Evolutionary conservation across 2,113 vertebrate species (phyloP).

Genomic region (Chlamydotis undulata): DNA sequence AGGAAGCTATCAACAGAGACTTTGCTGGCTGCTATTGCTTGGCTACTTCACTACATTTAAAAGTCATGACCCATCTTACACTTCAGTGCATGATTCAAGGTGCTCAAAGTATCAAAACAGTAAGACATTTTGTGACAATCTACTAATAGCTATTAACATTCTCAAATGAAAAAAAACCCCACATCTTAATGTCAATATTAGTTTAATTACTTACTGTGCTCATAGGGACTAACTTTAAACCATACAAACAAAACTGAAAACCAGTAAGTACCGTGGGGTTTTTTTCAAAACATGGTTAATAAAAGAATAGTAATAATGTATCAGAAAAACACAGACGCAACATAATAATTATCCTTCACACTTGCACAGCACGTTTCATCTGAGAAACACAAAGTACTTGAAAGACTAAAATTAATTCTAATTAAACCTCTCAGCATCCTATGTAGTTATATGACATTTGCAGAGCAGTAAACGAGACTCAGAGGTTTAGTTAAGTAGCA

Average conservation of each 20-base stretch:
- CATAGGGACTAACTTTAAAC: conserved; percentile 17
- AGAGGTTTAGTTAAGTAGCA: neutral
- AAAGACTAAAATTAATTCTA: conserved; percentile 66
- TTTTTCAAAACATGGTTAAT: conserved; percentile 24
- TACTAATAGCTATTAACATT: neutral
- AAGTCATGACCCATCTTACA: neutral
- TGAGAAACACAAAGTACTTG: conserved; percentile 39
- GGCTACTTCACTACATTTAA: neutral
- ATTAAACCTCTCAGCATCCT: conserved; percentile 52
- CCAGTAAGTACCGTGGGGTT: neutral
- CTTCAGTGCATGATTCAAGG: neutral
- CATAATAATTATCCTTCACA: conserved; percentile 50
- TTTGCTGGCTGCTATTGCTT: neutral
- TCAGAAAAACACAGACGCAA: conserved; percentile 51
- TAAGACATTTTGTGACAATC: neutral
- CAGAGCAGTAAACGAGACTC: neutral
- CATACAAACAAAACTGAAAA: conserved; percentile 20
- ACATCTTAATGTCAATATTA: neutral
- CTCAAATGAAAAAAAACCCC: neutral
- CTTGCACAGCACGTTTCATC: conserved; percentile 52
- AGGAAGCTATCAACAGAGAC: neutral
- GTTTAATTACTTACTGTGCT: conserved; percentile 41
- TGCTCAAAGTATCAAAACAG: neutral
- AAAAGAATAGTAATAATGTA: conserved; percentile 51
- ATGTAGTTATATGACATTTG: neutral